phyloP scores from a whole-genome alignment of 2,113 vertebrate species.

The Siniperca knerii region DNA sequence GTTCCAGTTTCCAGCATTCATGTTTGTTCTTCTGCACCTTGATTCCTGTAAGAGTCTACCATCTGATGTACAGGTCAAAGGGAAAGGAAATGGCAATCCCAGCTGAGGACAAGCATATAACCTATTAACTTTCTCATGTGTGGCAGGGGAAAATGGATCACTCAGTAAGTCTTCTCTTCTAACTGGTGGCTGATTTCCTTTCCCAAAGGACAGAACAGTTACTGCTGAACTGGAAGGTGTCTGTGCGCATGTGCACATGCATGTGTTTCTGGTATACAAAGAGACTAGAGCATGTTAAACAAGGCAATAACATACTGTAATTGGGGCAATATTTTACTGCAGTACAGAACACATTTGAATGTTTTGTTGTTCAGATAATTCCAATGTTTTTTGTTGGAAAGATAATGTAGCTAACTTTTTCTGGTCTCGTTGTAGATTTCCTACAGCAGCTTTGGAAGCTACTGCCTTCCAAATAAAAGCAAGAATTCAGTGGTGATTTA shows the following conservation, averaged over 20 bases:
- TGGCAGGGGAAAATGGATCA: slow-evolving; percentile 68
- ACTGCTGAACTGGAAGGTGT: slow-evolving; percentile 21
- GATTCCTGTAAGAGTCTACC: slow-evolving; percentile 84
- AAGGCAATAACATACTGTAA: neutral
- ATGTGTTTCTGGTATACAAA: neutral
- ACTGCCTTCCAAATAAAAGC: slow-evolving; percentile 79
- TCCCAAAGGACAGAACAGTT: slow-evolving; percentile 63
- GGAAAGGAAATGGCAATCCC: slow-evolving; percentile 87
- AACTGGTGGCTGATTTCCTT: slow-evolving; percentile 62
- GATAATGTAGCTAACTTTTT: slow-evolving; percentile 32
- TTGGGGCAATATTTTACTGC: neutral
- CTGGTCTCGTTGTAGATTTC: slow-evolving; percentile 75
- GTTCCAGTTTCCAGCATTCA: slow-evolving; percentile 45
- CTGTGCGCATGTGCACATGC: neutral
- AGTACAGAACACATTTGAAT: neutral
- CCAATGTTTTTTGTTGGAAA: slow-evolving; percentile 12
- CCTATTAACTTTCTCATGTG: slow-evolving; percentile 70
- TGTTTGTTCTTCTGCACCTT: slow-evolving; percentile 89
- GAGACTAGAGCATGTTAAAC: slow-evolving; percentile 11
- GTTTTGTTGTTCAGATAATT: slow-evolving; percentile 27
- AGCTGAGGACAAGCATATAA: slow-evolving; percentile 78
- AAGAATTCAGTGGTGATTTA: slow-evolving; percentile 89
- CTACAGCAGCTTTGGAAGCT: slow-evolving; percentile 84
- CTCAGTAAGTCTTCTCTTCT: slow-evolving; percentile 65
- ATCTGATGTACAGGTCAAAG: slow-evolving; percentile 83